Evolutionary conservation across 1,140 invertebrate genomes (phyloP).

Genomic region (Apis florea): DNA sequence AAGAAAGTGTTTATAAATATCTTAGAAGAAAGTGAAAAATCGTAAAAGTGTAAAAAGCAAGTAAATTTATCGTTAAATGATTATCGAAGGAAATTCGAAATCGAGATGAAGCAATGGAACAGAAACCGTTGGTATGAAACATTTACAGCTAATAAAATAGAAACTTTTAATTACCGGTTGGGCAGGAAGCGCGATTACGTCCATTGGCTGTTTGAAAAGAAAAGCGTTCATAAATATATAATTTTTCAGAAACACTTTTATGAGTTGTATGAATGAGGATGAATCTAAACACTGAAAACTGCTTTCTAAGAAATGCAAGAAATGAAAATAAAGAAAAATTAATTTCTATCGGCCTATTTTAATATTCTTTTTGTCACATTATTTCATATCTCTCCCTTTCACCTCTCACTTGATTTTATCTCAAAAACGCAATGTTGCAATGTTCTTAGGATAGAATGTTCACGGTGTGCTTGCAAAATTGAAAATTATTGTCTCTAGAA

Average conservation of each 20-base stretch:
- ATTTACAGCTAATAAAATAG: constrained; percentile 11
- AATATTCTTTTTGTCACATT: too few species aligned
- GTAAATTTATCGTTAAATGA: background rate
- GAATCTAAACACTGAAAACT: background rate
- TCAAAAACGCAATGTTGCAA: background rate
- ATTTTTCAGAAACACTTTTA: background rate
- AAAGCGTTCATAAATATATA: constrained; percentile 2
- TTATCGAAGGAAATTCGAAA: background rate
- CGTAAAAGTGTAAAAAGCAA: background rate
- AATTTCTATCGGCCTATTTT: too few species aligned
- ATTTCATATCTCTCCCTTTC: too few species aligned
- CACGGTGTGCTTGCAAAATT: background rate
- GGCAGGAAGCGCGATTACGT: constrained; percentile 26
- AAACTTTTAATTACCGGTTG: constrained; percentile 31
- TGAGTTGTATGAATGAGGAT: background rate
- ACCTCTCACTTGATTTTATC: background rate
- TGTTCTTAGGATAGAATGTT: background rate
- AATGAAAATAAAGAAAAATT: background rate
- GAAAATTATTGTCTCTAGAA: background rate
- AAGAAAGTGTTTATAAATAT: too few species aligned
- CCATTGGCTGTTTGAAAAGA: constrained; percentile 26
- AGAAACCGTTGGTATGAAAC: background rate
- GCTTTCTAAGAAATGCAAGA: background rate
- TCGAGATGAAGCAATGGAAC: background rate
- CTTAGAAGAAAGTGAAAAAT: background rate